Conservation (phyloP, 2,797 vertebrate genomes). For the Paguma larvata region DNA sequence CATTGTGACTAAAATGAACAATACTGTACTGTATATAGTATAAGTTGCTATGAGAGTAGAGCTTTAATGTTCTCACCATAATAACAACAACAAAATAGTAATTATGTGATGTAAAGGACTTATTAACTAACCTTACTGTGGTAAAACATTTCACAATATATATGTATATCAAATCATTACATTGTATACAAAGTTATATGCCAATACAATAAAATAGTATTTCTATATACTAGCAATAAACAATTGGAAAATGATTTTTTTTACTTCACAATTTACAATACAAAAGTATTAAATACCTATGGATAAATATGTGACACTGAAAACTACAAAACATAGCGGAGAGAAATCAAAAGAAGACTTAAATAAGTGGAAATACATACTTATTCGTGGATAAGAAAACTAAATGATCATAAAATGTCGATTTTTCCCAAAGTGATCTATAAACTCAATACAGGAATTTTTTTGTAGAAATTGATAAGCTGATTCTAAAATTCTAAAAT, state of each 20-base stretch:
- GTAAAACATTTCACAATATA: neutral
- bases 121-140: neutral
- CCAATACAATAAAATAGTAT: neutral
- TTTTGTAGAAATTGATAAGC: neutral
- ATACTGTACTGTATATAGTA: neutral
- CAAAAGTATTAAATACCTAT: neutral
- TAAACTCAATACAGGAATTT: neutral
- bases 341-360: neutral
- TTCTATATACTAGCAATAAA: neutral
- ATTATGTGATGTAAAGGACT: neutral
- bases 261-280: neutral
- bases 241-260: neutral
- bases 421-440: neutral
- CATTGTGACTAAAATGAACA: neutral
- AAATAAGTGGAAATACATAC: neutral
- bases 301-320: neutral
- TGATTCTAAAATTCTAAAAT: neutral
- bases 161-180: neutral
- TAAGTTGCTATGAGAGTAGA: neutral
- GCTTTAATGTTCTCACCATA: neutral
- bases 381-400: neutral
- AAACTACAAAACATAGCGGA: slow-evolving; percentile 35
- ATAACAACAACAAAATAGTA: neutral
- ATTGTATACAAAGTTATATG: neutral
- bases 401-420: neutral